Evolutionary conservation across 2,797 vertebrate species (phyloP).

Genomic region (Neomorphus geoffroyi): DNA sequence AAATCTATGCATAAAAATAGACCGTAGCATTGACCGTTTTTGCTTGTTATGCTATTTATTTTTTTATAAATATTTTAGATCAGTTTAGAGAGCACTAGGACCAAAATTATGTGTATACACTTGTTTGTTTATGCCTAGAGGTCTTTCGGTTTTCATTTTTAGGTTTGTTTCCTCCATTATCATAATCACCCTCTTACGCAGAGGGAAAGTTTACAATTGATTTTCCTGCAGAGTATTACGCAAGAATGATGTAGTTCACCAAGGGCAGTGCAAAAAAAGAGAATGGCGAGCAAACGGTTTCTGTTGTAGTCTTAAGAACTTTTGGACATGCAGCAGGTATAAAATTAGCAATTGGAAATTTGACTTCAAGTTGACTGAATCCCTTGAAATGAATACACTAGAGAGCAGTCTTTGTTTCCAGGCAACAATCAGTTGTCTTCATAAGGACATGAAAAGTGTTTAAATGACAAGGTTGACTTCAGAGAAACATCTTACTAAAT

Average conservation of each 20-base stretch:
- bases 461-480: constrained; percentile 26
- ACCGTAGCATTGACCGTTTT: neutral
- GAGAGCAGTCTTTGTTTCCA: constrained; percentile 5
- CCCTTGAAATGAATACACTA: neutral
- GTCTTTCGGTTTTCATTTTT: neutral
- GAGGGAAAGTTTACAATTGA: neutral
- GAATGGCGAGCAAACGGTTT: neutral
- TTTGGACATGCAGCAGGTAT: neutral
- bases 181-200: neutral
- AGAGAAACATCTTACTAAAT: constrained; percentile 20
- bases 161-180: neutral
- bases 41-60: neutral
- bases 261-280: neutral
- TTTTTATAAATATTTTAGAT: neutral
- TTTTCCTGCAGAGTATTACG: neutral
- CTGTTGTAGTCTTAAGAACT: neutral
- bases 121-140: neutral
- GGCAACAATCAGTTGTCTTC: constrained; percentile 1
- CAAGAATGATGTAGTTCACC: neutral
- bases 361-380: neutral
- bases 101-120: neutral
- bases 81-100: neutral
- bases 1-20: neutral
- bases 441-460: neutral
- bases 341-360: neutral